Base-by-base conservation (phyloP, 2,888 invertebrate species). In the Platerodrilus igneus region DNA sequence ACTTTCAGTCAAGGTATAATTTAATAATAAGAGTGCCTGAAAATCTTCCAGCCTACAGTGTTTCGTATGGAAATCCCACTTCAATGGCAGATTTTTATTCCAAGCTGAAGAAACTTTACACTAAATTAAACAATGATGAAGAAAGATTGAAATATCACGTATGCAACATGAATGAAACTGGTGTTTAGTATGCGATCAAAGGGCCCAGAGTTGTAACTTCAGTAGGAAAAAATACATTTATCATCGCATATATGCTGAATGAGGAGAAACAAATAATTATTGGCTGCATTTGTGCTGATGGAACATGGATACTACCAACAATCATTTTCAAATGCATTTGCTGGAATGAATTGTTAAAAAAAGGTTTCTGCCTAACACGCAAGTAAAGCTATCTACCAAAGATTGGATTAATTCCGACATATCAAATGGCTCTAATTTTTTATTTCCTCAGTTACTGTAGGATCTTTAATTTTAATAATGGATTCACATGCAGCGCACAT, bases 381-480 rank as follows among this genome's bases (percentile, higher is more conserved):
- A 47, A 33, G 40, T 43, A n/a, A 25, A 51, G 41, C 35, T 56
- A 19, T 54, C 51, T 16, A 43, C 44, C 32, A 52, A 53, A 27
- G 52, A 50, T 9, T 54, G 50, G 49, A 52, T 53, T 29, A 55
- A 52, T 37, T 37, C 47, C 19, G 50, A 51, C 22, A 37, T 50
- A 41, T 54, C 11, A 51, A 52, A 32, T 54, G 50, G n/a, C 35
- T 52, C 13, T 25, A 43, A 22, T 49, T 48, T 47, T 53, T 52
- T 31, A 20, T 47, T 44, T 50, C 50, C 4, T 33, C 33, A 23
- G 18, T 33, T 33, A 6, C 25, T 33, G 33, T n/a, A 10, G 25
- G 33, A 33, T 25, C 22, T 2, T 15, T 33, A 3, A 23, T 25
- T 33, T 32, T 55, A 19, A 45, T 49, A 21, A 22, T 44, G n/a